A percentile compares a stretch with the other conserved stretches of the same genome.
phyloP scores from a whole-genome alignment of 2,888 invertebrate genomes.

The Teinopalpus imperialis region DNA sequence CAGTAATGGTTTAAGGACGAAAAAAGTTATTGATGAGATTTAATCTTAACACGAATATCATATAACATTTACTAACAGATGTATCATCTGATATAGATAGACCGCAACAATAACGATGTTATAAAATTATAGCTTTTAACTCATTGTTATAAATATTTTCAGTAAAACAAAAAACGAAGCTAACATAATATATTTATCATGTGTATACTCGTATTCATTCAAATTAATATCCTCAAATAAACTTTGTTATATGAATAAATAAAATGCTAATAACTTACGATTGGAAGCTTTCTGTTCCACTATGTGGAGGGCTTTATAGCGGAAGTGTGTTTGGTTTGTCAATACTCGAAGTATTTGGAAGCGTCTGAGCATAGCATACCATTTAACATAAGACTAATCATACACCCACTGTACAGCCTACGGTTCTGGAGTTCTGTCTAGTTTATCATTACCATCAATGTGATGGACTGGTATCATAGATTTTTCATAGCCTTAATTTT shows the following conservation, averaged over 20 bases:
- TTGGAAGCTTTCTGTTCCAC: background rate
- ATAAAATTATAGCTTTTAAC: no score
- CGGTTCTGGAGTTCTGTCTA: slow-evolving; percentile 6
- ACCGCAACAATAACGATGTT: no score
- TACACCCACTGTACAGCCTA: slow-evolving; percentile 12
- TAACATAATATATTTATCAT: no score
- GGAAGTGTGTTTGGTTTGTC: slow-evolving; percentile 6
- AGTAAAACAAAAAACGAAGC: no score
- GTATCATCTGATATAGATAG: no score
- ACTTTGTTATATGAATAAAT: background rate
- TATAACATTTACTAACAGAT: no score
- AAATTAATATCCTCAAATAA: no score
- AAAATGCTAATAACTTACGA: slow-evolving; percentile 5
- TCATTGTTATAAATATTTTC: no score
- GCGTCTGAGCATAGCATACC: slow-evolving; percentile 6
- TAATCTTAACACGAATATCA: no score
- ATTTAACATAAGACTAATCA: slow-evolving; percentile 17
- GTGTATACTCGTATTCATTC: no score
- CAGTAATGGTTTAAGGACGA: no score
- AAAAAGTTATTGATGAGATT: no score
- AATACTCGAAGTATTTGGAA: slow-evolving; percentile 18
- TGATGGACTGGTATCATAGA: slow-evolving; percentile 6
- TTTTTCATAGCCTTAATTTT: slow-evolving; percentile 6
- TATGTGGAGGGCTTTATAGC: background rate
- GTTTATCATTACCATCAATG: slow-evolving; percentile 11